Evolutionary conservation across 2,888 invertebrate genomes (phyloP).

Genomic region (Ormyrus labotus): DNA sequence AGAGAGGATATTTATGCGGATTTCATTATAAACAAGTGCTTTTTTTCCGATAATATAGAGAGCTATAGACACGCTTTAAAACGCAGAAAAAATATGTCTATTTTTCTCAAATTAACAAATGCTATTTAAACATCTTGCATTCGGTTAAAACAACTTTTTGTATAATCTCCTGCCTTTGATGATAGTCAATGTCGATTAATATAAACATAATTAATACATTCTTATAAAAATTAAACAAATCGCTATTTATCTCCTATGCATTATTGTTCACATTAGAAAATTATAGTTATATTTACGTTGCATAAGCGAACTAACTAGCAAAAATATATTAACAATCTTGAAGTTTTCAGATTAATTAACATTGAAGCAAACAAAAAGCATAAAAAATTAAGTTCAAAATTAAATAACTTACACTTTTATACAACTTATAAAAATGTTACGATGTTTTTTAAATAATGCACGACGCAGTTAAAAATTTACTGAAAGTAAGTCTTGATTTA

Average conservation of each 20-base stretch:
- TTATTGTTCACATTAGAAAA: constrained; percentile 2
- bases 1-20: constrained; percentile 33
- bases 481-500: too few relatives aligned
- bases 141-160: constrained; percentile 28
- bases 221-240: constrained; percentile 31
- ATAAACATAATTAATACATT: constrained; percentile 12
- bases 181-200: constrained; percentile 16
- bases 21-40: constrained; percentile 34
- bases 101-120: constrained; percentile 29
- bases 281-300: constrained; percentile 11
- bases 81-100: constrained; percentile 18
- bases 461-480: too few relatives aligned
- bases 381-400: too few relatives aligned
- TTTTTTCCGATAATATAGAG: constrained; percentile 38
- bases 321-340: not conserved
- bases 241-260: constrained; percentile 24
- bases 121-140: constrained; percentile 26
- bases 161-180: constrained; percentile 1
- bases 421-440: too few relatives aligned
- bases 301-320: constrained; percentile 16
- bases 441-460: too few relatives aligned
- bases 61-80: constrained; percentile 41
- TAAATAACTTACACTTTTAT: too few relatives aligned
- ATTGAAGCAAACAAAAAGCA: too few relatives aligned
- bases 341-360: too few relatives aligned